Evolutionary conservation across 2,797 vertebrate genomes (phyloP).

Genomic region (Lacerta agilis): DNA sequence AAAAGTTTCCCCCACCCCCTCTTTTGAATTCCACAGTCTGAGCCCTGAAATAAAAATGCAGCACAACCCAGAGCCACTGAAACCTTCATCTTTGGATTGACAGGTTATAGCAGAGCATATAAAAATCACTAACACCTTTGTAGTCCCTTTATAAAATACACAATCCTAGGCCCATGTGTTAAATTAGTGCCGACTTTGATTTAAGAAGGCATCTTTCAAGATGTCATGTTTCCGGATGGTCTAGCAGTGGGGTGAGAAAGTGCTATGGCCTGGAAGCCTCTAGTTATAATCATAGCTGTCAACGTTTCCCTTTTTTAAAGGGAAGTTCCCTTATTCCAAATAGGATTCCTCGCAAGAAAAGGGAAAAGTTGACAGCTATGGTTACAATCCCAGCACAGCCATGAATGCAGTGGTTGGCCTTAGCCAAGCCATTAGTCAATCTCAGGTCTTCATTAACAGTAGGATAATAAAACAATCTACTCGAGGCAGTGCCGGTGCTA

Average conservation of each 20-base stretch:
- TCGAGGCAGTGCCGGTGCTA: no score
- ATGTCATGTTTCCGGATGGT: neutral
- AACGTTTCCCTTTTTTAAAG: no score
- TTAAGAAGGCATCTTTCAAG: neutral
- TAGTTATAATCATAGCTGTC: neutral
- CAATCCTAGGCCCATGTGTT: fast-evolving
- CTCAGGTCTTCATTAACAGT: no score
- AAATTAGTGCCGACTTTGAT: fast-evolving
- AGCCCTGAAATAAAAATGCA: neutral
- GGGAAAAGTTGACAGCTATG: no score
- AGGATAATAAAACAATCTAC: no score
- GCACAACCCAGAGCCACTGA: fast-evolving
- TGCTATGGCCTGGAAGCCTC: neutral
- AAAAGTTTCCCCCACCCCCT: fast-evolving
- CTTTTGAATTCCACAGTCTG: fast-evolving
- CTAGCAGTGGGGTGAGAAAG: neutral
- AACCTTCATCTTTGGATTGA: fast-evolving
- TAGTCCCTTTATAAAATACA: fast-evolving
- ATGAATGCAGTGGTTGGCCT: neutral
- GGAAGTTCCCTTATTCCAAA: no score
- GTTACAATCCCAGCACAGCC: neutral
- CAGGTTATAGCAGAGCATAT: neutral
- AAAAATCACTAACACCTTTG: constrained; percentile 4
- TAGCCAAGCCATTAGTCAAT: no score
- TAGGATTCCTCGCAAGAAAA: no score